A percentile compares a stretch with the other conserved stretches of the same genome.
Evolutionary conservation across 2,888 invertebrate genomes (phyloP).

Genomic region (Clepsis dumicolana): DNA sequence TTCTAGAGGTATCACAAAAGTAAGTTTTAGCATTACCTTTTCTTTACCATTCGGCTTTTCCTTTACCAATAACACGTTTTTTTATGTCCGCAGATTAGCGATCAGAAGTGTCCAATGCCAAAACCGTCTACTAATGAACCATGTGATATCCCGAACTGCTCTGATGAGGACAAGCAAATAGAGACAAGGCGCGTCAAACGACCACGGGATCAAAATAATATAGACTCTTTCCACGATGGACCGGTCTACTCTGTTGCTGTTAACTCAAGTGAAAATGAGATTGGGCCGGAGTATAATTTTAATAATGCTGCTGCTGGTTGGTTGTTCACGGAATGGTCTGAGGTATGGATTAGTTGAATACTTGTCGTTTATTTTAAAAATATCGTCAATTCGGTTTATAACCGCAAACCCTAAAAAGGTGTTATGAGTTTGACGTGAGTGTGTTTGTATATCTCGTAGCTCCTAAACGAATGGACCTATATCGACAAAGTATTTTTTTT

Average conservation of each 20-base stretch:
- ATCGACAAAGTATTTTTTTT: too few species aligned
- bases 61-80: neutral
- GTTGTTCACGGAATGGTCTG: conserved; percentile 87
- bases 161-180: conserved; percentile 58
- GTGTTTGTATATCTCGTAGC: too few species aligned
- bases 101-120: conserved; percentile 70
- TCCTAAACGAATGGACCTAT: too few species aligned
- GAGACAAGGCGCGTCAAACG: conserved; percentile 57
- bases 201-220: conserved; percentile 64
- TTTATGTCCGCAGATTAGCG: conserved; percentile 67
- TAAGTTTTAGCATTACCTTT: conserved; percentile 46
- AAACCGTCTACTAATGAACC: conserved; percentile 68
- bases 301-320: conserved; percentile 74
- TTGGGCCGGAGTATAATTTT: conserved; percentile 76
- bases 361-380: neutral
- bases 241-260: conserved; percentile 75
- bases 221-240: conserved; percentile 72
- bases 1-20: conserved; percentile 78
- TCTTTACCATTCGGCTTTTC: neutral
- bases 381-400: too few species aligned
- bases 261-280: conserved; percentile 67
- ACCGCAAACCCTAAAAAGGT: too few species aligned
- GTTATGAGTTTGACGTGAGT: too few species aligned
- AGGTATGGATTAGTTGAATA: conserved; percentile 66
- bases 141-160: conserved; percentile 73